Conservation (phyloP, 2,797 vertebrate genomes). For the Notamacropus eugenii region DNA sequence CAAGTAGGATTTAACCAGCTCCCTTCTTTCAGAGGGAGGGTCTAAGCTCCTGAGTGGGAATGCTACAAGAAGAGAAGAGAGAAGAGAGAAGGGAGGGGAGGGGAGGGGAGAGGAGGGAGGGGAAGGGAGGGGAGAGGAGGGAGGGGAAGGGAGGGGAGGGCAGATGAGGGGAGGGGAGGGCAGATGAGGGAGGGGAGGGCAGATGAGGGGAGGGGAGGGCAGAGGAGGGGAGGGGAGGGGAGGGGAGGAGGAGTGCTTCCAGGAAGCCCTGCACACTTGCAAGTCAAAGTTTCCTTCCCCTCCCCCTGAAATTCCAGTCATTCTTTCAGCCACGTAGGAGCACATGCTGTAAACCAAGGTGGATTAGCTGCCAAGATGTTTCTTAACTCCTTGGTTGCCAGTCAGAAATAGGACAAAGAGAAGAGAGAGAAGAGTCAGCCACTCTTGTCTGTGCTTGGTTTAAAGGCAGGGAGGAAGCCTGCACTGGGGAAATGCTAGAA, state of each 20-base stretch:
- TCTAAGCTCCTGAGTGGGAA: slow-evolving; percentile 25
- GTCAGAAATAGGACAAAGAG: neutral
- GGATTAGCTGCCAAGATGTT: slow-evolving; percentile 84
- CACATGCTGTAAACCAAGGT: slow-evolving; percentile 85
- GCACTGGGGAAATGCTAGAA: neutral
- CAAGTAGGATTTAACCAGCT: neutral
- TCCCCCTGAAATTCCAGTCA: slow-evolving; percentile 87
- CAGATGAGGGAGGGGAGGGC: slow-evolving; percentile 71
- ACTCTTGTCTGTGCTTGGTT: neutral
- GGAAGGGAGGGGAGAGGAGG: slow-evolving; percentile 76
- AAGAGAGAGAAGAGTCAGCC: slow-evolving; percentile 18
- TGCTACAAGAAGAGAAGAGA: slow-evolving; percentile 59
- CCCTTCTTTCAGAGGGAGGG: neutral
- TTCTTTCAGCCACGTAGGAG: slow-evolving; percentile 82
- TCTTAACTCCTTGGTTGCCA: slow-evolving; percentile 79
- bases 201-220: slow-evolving; percentile 73
- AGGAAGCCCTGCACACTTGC: slow-evolving; percentile 78
- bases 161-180: slow-evolving; percentile 73
- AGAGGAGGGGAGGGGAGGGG: slow-evolving; percentile 53
- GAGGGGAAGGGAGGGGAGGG: slow-evolving; percentile 71
- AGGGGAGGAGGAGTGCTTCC: slow-evolving; percentile 71
- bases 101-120: slow-evolving; percentile 69
- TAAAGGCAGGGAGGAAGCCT: neutral
- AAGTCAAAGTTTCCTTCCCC: slow-evolving; percentile 82
- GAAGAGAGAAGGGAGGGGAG: slow-evolving; percentile 73